phyloP scores from a whole-genome alignment of 2,888 invertebrate genomes.

The Agonopterix alstromeriana region DNA sequence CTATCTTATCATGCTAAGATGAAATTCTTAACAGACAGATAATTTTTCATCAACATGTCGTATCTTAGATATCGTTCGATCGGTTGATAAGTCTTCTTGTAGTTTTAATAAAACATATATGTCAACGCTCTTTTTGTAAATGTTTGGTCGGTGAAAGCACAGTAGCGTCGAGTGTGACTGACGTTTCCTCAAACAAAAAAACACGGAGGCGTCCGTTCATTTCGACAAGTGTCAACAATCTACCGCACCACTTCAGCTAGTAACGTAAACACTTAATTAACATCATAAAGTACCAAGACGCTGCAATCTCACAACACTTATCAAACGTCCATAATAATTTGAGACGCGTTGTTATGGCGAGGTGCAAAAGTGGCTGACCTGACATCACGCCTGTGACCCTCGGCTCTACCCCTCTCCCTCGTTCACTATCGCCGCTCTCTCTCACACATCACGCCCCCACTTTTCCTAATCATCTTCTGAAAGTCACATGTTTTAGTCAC shows the following conservation, averaged over 20 bases:
- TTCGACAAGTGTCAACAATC: conserved; percentile 39
- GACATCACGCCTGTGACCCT: conserved; percentile 78
- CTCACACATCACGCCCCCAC: conserved; percentile 73
- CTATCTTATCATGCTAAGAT: conserved; percentile 37
- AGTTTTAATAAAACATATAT: conserved; percentile 20
- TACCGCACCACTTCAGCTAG: conserved; percentile 25
- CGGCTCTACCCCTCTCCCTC: conserved; percentile 45
- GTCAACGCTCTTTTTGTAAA: conserved; percentile 33
- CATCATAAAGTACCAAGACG: conserved; percentile 71
- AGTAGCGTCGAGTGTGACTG: conserved; percentile 35
- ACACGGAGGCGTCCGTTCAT: conserved; percentile 20
- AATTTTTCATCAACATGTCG: conserved; percentile 22
- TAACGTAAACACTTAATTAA: conserved; percentile 71
- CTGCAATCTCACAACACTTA: conserved; percentile 73
- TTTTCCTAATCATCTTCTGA: conserved; percentile 69
- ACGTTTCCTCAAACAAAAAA: conserved; percentile 42
- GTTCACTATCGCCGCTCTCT: conserved; percentile 38
- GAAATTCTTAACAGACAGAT: conserved; percentile 33
- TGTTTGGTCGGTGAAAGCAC: conserved; percentile 37
- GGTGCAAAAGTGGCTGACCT: conserved; percentile 78
- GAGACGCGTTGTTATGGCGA: conserved; percentile 77
- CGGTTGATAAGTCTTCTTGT: conserved; percentile 20
- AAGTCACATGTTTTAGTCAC: conserved; percentile 67
- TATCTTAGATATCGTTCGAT: conserved; percentile 23
- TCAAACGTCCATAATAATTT: conserved; percentile 78